These are phyloP conservation scores for Anolis carolinensis DNA, from an alignment of 2,113 vertebrate species.

Conservation along the genomic window DNA sequence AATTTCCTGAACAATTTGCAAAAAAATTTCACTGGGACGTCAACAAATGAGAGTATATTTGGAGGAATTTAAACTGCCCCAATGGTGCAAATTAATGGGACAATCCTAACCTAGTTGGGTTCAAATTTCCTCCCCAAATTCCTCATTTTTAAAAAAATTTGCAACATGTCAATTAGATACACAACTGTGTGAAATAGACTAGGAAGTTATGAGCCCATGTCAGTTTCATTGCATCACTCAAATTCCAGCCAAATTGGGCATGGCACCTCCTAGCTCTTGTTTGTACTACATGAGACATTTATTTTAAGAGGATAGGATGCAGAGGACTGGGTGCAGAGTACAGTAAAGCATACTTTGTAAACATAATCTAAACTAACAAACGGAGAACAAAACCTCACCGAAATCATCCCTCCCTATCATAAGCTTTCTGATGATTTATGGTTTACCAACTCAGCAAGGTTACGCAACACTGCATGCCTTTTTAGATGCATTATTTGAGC, in stretches of 20 bases:
- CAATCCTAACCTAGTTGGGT: not conserved
- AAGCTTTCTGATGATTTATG: conserved; percentile 84
- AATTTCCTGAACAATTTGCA: not conserved
- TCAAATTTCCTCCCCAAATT: not conserved
- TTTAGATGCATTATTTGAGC: conserved; percentile 90
- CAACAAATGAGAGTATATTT: not conserved
- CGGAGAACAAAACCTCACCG: conserved; percentile 6
- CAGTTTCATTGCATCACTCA: conserved; percentile 62
- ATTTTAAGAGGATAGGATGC: conserved; percentile 15
- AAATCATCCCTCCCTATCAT: conserved; percentile 71
- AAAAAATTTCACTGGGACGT: conserved; percentile 25
- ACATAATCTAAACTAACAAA: conserved; percentile 16
- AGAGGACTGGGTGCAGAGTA: not conserved
- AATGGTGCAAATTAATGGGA: not conserved
- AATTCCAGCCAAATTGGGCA: conserved; percentile 62
- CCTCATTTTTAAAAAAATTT: not conserved
- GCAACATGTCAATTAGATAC: not conserved
- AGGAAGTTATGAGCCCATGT: conserved; percentile 54
- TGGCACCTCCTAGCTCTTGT: conserved; percentile 45
- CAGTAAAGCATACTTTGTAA: conserved; percentile 46
- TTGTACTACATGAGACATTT: conserved; percentile 59
- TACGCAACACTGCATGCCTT: conserved; percentile 87
- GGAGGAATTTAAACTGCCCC: not conserved
- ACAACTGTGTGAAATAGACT: conserved; percentile 39
- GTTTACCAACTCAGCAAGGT: conserved; percentile 84